phyloP scores from a whole-genome alignment of 1,140 invertebrate species.

The Bactericera cockerelli region DNA sequence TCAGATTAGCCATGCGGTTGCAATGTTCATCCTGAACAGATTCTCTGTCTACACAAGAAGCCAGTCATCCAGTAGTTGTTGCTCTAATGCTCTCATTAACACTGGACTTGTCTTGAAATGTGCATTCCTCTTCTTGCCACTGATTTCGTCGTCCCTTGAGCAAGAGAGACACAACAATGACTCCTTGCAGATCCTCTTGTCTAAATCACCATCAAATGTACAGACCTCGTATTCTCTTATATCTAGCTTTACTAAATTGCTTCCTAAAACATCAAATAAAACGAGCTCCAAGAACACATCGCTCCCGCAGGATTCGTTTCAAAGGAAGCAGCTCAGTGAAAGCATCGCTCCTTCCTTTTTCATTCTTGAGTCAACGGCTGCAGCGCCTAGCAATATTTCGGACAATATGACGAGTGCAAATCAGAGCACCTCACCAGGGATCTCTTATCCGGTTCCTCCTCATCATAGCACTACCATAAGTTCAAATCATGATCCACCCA shows the following conservation, averaged over 20 bases:
- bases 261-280: constrained; percentile 8
- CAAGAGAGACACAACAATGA: not conserved
- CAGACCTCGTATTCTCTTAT: constrained; percentile 3
- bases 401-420: not conserved
- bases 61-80: too few relatives aligned
- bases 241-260: constrained; percentile 4
- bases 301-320: not conserved
- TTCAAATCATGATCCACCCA: too few relatives aligned
- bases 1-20: too few relatives aligned
- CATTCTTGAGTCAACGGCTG: not conserved
- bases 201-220: not conserved
- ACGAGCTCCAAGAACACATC: not conserved
- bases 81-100: too few relatives aligned
- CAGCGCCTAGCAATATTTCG: not conserved
- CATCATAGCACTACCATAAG: not conserved
- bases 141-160: too few relatives aligned
- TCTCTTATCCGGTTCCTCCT: not conserved
- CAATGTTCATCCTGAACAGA: too few relatives aligned
- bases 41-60: too few relatives aligned
- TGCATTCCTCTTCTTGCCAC: too few relatives aligned
- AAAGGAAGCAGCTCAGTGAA: not conserved
- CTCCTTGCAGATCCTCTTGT: not conserved
- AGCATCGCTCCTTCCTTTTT: not conserved
- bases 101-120: too few relatives aligned
- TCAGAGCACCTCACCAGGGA: not conserved